Evolutionary conservation across 2,888 invertebrate species (phyloP).

Genomic region (Morpho achilles): DNA sequence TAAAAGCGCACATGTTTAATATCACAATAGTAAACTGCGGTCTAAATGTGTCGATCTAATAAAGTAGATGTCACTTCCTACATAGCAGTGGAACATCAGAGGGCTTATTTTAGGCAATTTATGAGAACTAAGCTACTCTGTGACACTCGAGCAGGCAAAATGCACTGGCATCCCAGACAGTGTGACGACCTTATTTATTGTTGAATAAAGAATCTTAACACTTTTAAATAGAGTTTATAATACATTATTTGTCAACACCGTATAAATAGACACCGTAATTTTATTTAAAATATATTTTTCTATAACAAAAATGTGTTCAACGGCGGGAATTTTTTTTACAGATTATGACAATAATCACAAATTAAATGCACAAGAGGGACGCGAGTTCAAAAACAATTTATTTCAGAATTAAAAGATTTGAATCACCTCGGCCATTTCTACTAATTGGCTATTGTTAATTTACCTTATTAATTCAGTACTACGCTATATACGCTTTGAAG

Average conservation of each 20-base stretch:
- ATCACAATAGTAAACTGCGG: constrained; percentile 32
- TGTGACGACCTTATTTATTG: too few species aligned
- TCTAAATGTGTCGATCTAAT: constrained; percentile 43
- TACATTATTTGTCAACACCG: too few species aligned
- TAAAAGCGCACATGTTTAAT: constrained; percentile 1
- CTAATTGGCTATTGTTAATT: not conserved
- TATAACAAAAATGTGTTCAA: too few species aligned
- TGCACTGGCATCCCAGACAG: constrained; percentile 42
- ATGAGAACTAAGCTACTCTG: constrained; percentile 53
- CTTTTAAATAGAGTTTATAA: too few species aligned
- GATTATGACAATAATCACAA: too few species aligned
- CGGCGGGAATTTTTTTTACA: too few species aligned
- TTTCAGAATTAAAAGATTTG: too few species aligned
- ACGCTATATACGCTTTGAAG: constrained; percentile 19
- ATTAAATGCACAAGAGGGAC: too few species aligned
- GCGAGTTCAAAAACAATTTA: too few species aligned
- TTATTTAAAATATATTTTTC: too few species aligned
- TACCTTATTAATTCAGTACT: not conserved
- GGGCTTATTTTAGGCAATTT: constrained; percentile 66
- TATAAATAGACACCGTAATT: too few species aligned
- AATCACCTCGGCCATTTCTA: constrained; percentile 1
- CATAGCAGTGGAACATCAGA: constrained; percentile 45
- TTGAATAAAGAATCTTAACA: too few species aligned
- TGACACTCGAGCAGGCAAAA: constrained; percentile 61
- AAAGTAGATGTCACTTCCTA: constrained; percentile 52